phyloP scores from a whole-genome alignment of 2,888 invertebrate genomes.

The Morpho helenor region DNA sequence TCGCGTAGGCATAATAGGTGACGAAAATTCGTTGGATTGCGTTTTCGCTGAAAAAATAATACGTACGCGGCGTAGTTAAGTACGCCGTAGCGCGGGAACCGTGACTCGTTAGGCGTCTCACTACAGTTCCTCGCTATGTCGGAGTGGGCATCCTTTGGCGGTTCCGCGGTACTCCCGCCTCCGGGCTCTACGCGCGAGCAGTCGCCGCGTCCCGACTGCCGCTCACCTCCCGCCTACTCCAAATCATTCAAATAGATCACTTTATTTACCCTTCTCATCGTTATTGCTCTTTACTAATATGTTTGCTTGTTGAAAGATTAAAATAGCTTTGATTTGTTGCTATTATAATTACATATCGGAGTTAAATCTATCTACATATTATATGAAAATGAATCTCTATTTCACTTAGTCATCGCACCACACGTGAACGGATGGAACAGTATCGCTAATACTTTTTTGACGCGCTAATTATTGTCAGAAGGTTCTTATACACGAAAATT shows the following conservation, averaged over 20 bases:
- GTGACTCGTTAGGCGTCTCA: conserved; percentile 52
- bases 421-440: too few relatives aligned
- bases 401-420: too few relatives aligned
- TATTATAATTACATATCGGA: neutral
- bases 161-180: conserved; percentile 48
- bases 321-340: conserved; percentile 16
- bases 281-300: conserved; percentile 27
- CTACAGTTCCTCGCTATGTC: conserved; percentile 49
- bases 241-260: conserved; percentile 40
- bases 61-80: conserved; percentile 18
- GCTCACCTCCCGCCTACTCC: conserved; percentile 45
- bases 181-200: conserved; percentile 34
- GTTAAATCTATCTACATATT: too few relatives aligned
- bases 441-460: too few relatives aligned
- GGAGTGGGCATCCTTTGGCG: conserved; percentile 53
- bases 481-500: too few relatives aligned
- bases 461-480: too few relatives aligned
- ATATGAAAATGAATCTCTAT: too few relatives aligned
- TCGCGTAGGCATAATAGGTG: conserved; percentile 24
- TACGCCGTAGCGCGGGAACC: conserved; percentile 21
- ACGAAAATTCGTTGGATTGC: conserved; percentile 13
- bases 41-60: conserved; percentile 22
- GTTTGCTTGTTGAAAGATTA: conserved; percentile 20
- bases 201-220: conserved; percentile 29
- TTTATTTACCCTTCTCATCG: conserved; percentile 30